Conservation (phyloP, 2,888 invertebrate species). For the Melanchra persicariae region DNA sequence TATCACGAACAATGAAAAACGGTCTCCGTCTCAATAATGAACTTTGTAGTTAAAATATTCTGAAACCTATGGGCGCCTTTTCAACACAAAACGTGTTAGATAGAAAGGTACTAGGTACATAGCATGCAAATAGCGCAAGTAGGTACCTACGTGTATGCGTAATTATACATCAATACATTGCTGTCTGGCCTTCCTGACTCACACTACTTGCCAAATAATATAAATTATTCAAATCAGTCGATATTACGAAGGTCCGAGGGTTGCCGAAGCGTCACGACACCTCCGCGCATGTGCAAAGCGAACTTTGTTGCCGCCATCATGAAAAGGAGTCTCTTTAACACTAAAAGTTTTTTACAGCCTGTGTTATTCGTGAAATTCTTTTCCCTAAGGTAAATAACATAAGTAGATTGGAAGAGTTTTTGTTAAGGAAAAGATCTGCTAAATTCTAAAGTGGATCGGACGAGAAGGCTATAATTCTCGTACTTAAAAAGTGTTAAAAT, state of each 20-base stretch:
- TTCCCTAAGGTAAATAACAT: too few species aligned
- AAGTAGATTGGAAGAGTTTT: not conserved
- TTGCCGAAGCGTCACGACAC: not conserved
- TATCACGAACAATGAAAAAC: too few species aligned
- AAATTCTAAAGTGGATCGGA: not conserved
- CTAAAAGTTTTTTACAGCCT: not conserved
- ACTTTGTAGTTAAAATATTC: not conserved
- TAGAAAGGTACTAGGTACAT: too few species aligned
- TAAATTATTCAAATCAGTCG: slow-evolving; percentile 4
- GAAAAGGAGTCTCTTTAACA: not conserved
- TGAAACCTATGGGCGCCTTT: not conserved
- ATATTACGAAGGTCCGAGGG: not conserved
- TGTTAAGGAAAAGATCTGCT: not conserved
- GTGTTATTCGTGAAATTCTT: too few species aligned
- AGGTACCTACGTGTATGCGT: too few species aligned
- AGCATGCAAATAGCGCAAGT: not conserved
- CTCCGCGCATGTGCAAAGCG: slow-evolving; percentile 3
- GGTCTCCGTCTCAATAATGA: not conserved
- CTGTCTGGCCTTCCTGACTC: not conserved
- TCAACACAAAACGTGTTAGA: not conserved
- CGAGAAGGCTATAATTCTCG: too few species aligned
- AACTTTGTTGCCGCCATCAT: not conserved
- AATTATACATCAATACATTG: not conserved
- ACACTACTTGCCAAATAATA: not conserved
- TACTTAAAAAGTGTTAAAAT: too few species aligned